phyloP scores from a whole-genome alignment of 2,797 vertebrate species.

The Salarias fasciatus region DNA sequence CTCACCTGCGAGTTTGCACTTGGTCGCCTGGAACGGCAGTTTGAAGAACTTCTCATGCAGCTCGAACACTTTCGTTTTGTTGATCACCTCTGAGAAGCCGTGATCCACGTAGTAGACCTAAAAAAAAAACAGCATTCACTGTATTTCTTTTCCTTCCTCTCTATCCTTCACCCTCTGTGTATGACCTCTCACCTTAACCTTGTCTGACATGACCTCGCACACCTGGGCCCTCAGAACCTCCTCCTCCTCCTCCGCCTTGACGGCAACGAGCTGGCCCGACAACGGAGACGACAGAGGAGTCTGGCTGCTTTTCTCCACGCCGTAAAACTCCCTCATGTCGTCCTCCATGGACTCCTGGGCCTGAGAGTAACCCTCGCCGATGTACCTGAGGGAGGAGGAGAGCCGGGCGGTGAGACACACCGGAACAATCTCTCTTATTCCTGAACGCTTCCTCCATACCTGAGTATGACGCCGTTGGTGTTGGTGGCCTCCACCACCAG shows the following conservation, averaged over 20 bases:
- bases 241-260: constrained; percentile 91
- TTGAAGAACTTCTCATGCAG: constrained; percentile 88
- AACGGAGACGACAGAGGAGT: constrained; percentile 70
- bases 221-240: constrained; percentile 90
- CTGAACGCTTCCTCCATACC: constrained; percentile 71
- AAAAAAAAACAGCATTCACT: constrained; percentile 17
- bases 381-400: constrained; percentile 84
- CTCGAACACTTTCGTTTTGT: constrained; percentile 87
- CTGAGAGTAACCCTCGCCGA: constrained; percentile 92
- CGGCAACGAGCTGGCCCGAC: constrained; percentile 88
- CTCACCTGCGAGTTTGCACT: constrained; percentile 95
- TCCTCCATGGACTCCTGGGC: constrained; percentile 97
- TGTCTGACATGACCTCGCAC: constrained; percentile 84
- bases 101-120: constrained; percentile 96
- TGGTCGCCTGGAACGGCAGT: constrained; percentile 94
- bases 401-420: not conserved
- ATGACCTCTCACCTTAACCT: constrained; percentile 85
- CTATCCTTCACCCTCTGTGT: not conserved
- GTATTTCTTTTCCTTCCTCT: not conserved
- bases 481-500: constrained; percentile 91
- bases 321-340: constrained; percentile 92
- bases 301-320: constrained; percentile 67
- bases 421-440: not conserved
- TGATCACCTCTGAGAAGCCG: constrained; percentile 91
- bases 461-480: constrained; percentile 91